These are phyloP conservation scores for Trogon surrucura DNA, from an alignment of 2,113 vertebrate species.

Conservation along the genomic window DNA sequence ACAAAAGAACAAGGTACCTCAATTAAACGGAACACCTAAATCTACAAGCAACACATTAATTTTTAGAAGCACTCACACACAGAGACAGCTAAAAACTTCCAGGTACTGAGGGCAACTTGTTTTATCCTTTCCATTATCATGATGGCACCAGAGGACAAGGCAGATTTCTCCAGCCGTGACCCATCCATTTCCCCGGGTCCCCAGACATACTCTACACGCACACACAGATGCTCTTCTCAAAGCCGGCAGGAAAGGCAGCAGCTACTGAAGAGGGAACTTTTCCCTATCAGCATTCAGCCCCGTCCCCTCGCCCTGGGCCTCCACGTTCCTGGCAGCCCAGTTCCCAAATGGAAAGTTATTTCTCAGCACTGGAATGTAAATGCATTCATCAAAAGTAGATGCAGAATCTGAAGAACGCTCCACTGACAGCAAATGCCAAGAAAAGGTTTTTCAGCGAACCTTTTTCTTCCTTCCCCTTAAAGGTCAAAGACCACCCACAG, in stretches of 20 bases:
- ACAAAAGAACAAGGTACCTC: background rate
- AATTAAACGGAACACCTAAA: background rate
- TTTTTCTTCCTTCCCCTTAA: background rate
- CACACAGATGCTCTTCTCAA: background rate
- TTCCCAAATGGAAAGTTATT: slow-evolving; percentile 78
- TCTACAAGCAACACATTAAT: background rate
- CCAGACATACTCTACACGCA: background rate
- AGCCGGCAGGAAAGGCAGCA: background rate
- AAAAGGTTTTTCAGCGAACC: background rate
- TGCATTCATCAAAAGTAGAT: slow-evolving; percentile 69
- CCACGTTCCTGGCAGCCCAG: slow-evolving; percentile 76
- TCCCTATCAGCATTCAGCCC: slow-evolving; percentile 56
- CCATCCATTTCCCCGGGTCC: slow-evolving; percentile 6
- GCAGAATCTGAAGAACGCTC: background rate
- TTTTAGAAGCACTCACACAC: background rate
- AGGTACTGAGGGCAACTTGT: background rate
- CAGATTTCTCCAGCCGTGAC: background rate
- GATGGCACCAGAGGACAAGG: background rate
- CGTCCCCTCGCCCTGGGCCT: slow-evolving; percentile 70
- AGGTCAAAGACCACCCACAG: background rate
- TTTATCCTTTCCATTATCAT: background rate
- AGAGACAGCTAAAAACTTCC: background rate
- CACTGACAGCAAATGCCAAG: background rate
- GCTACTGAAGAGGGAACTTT: slow-evolving; percentile 30
- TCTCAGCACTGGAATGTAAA: slow-evolving; percentile 72